Base-by-base conservation (phyloP, 1,140 invertebrate genomes). In the Halesus radiatus region DNA sequence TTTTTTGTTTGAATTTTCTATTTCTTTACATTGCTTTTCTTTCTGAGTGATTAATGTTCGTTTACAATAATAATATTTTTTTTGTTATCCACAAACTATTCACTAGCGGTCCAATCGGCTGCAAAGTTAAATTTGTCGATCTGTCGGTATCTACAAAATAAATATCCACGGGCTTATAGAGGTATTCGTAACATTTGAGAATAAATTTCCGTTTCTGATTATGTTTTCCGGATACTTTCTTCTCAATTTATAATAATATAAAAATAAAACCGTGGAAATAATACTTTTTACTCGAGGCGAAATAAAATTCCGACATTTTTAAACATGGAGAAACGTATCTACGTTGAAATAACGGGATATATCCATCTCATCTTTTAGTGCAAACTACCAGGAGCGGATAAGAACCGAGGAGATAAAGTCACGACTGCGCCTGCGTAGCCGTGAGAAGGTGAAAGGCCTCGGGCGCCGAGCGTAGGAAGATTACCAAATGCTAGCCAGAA, bases 301-400 rank as follows among this genome's bases (percentile, higher is more conserved):
- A 22, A 18, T 18, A 18, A 66, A 66, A 68, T 45, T 13, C 37
- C 10, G 5, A 16, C n/a, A 29, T 8, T 45, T 45, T 18, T 56
- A 56, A 56, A 56, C 37, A 13, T 45, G 7, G 37, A 45, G 37
- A 45, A 45, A 45, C 8, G 37, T 37, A 37, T 8, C 0, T 45
- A 45, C 37, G 37, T 45, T 45, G 37, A 45, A 45, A 45, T 45
- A 45, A 45, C 37, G 37, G 37, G 10, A 45, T 29, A 64, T 26
- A 64, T 64, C 62, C 15, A 64, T 64, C 62, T 64, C 62, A 64
- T 64, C 62, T 64, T 64, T 26, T 64, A 64, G 62, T 64, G 18
- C 62, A 29, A 64, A 23, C 22, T 64, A 64, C 26, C 62, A 29
- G 62, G 62, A 23, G 62, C 20, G 1, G 18, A 64, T 16, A 64